A percentile compares a stretch with the other conserved stretches of the same genome.
These are phyloP conservation scores for Hypercompe scribonia DNA, from an alignment of 2,888 invertebrate species.

Conservation along the genomic window DNA sequence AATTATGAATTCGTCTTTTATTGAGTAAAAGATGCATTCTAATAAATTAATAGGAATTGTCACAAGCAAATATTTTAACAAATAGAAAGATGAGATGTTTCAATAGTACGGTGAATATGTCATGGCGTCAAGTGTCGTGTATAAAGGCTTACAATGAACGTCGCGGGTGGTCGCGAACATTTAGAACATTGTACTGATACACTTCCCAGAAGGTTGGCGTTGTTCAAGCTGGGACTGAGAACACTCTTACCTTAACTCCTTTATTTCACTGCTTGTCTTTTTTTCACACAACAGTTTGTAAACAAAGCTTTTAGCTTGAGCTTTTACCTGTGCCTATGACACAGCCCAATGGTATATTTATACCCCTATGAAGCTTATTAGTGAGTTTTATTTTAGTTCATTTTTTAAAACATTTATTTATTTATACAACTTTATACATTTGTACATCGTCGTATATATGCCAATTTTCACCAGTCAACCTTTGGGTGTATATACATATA, in stretches of 20 bases:
- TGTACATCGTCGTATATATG: too few species aligned
- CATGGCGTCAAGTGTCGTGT: constrained; percentile 63
- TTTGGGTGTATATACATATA: too few species aligned
- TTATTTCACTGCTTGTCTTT: not conserved
- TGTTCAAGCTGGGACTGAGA: constrained; percentile 9
- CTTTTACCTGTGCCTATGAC: not conserved
- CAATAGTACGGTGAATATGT: constrained; percentile 61
- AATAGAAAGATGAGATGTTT: constrained; percentile 56
- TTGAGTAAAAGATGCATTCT: not conserved
- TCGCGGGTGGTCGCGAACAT: constrained; percentile 76
- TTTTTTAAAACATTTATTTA: too few species aligned
- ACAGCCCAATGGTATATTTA: not conserved
- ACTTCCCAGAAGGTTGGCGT: constrained; percentile 79
- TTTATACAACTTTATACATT: too few species aligned
- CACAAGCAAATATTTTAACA: constrained; percentile 44
- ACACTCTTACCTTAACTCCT: not conserved
- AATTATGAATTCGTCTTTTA: too few species aligned
- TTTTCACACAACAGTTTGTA: not conserved
- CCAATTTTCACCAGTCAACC: too few species aligned
- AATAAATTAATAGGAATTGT: constrained; percentile 37
- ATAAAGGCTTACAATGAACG: constrained; percentile 70
- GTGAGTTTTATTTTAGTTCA: too few species aligned
- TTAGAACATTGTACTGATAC: constrained; percentile 65
- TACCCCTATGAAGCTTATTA: not conserved
- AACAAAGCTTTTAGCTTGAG: not conserved